phyloP scores from a whole-genome alignment of 2,113 vertebrate genomes.

The Aplodontia rufa region DNA sequence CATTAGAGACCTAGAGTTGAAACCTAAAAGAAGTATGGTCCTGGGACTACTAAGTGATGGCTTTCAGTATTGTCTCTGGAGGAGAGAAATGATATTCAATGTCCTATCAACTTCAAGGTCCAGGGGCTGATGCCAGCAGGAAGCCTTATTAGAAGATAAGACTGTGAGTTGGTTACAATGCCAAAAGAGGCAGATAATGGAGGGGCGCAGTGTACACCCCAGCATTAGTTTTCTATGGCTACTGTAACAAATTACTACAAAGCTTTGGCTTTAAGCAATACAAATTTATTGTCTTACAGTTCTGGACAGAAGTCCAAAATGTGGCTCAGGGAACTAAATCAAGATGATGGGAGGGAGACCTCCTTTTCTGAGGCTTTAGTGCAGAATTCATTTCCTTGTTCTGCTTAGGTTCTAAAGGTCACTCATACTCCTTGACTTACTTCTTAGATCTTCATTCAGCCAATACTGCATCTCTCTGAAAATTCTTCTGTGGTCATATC shows the following conservation, averaged over 20 bases:
- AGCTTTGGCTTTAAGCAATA: background rate
- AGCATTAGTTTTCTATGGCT: background rate
- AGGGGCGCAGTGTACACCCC: accelerated
- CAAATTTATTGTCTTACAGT: background rate
- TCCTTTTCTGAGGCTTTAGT: background rate
- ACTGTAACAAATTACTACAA: background rate
- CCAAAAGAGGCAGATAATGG: background rate
- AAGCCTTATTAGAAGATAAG: background rate
- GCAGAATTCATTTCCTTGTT: background rate
- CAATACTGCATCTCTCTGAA: background rate
- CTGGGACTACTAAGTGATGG: background rate
- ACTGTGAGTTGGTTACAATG: background rate
- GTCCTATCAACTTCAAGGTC: background rate
- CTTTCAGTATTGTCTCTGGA: accelerated
- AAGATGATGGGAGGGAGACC: background rate
- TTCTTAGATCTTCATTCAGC: background rate
- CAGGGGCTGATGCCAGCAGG: background rate
- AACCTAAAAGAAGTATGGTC: background rate
- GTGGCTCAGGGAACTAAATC: background rate
- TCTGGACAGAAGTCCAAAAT: background rate
- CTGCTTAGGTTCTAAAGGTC: background rate
- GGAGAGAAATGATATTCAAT: background rate
- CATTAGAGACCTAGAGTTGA: background rate
- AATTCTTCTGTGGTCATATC: background rate
- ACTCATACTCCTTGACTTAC: background rate